Conservation (phyloP, 2,888 invertebrate genomes). For the Schizaphis graminum region DNA sequence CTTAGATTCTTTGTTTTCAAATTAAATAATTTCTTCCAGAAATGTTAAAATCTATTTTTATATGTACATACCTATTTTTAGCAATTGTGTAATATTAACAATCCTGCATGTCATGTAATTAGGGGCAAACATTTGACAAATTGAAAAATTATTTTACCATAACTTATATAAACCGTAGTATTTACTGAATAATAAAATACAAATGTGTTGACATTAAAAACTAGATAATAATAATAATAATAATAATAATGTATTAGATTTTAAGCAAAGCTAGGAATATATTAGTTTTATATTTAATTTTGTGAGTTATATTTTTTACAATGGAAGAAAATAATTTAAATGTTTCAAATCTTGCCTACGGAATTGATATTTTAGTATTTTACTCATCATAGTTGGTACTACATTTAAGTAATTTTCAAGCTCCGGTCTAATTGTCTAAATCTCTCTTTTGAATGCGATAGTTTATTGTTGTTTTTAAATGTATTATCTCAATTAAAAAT, state of each 20-base stretch:
- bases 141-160: too few species aligned
- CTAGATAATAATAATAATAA: neutral
- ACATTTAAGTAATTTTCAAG: neutral
- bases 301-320: neutral
- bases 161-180: neutral
- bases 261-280: neutral
- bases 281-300: neutral
- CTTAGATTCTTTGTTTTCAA: neutral
- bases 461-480: neutral
- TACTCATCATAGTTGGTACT: neutral
- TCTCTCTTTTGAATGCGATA: neutral
- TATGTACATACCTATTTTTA: neutral
- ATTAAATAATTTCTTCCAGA: neutral
- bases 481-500: neutral
- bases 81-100: neutral
- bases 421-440: neutral
- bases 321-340: neutral
- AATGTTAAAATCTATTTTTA: neutral
- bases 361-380: neutral
- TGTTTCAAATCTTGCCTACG: neutral
- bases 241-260: conserved; percentile 1
- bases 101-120: neutral
- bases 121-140: neutral
- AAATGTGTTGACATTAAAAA: neutral
- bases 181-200: neutral